Evolutionary conservation across 2,113 vertebrate species (phyloP).

Genomic region (Dicrurus megarhynchus): DNA sequence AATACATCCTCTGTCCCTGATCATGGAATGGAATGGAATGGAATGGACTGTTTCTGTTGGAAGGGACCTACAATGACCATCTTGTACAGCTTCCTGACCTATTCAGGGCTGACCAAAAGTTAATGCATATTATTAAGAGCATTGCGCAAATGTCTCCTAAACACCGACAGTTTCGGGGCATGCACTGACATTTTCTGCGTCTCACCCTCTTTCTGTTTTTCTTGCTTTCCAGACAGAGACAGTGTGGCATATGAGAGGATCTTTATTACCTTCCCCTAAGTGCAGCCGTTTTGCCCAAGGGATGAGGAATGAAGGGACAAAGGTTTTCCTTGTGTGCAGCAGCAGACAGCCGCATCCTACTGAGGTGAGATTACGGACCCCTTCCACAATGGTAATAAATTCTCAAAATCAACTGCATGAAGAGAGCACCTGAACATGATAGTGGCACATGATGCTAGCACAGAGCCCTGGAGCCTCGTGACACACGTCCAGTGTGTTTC

Average conservation of each 20-base stretch:
- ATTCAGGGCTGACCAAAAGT: background rate
- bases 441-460: background rate
- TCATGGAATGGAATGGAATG: background rate
- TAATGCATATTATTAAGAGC: background rate
- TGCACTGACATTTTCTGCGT: background rate
- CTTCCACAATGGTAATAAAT: background rate
- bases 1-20: background rate
- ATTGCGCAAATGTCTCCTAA: background rate
- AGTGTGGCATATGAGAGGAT: background rate
- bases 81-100: background rate
- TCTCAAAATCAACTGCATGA: background rate
- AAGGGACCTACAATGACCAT: background rate
- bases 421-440: background rate
- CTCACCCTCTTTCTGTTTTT: background rate
- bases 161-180: background rate
- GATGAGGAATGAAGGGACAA: constrained; percentile 15
- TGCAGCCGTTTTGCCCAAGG: background rate
- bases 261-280: background rate
- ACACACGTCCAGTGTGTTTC: background rate
- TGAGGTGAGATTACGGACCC: background rate
- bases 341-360: background rate
- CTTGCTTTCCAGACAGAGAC: background rate
- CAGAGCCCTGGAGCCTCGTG: background rate
- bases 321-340: background rate
- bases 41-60: background rate